Evolutionary conservation across 2,888 invertebrate species (phyloP).

Genomic region (Formica aserva): DNA sequence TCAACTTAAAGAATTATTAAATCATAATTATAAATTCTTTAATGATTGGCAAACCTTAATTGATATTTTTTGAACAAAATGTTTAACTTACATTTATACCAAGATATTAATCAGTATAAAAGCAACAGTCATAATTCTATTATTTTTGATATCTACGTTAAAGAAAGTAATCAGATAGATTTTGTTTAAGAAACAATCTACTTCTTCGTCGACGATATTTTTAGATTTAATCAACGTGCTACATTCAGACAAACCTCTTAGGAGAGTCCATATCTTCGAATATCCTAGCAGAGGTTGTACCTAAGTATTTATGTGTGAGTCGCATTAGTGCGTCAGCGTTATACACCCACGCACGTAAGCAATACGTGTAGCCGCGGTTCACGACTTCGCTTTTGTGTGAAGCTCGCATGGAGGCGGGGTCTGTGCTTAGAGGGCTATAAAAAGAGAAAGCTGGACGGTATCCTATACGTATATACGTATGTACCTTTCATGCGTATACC

Average conservation of each 20-base stretch:
- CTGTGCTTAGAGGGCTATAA: constrained; percentile 80
- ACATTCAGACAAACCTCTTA: constrained; percentile 18
- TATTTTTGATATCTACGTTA: not conserved
- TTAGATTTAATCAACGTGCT: constrained; percentile 3
- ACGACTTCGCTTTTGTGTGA: constrained; percentile 56
- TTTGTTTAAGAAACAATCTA: not conserved
- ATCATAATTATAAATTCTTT: not conserved
- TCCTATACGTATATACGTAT: constrained; percentile 47
- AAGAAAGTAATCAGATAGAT: not conserved
- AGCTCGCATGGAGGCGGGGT: constrained; percentile 72
- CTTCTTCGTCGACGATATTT: not conserved
- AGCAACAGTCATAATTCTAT: not conserved
- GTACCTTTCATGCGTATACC: constrained; percentile 39
- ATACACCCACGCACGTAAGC: constrained; percentile 21
- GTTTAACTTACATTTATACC: not conserved
- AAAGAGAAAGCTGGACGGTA: constrained; percentile 80
- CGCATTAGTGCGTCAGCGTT: constrained; percentile 35
- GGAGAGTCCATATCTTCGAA: constrained; percentile 13
- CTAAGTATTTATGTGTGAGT: constrained; percentile 30
- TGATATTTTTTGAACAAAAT: not conserved
- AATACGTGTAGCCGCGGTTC: constrained; percentile 52
- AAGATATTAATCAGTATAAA: not conserved
- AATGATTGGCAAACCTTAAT: not conserved
- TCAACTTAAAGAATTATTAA: not conserved
- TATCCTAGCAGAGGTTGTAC: constrained; percentile 27